These are phyloP conservation scores for Brienomyrus longianalis DNA, from an alignment of 2,113 vertebrate genomes.

Conservation along the genomic window DNA sequence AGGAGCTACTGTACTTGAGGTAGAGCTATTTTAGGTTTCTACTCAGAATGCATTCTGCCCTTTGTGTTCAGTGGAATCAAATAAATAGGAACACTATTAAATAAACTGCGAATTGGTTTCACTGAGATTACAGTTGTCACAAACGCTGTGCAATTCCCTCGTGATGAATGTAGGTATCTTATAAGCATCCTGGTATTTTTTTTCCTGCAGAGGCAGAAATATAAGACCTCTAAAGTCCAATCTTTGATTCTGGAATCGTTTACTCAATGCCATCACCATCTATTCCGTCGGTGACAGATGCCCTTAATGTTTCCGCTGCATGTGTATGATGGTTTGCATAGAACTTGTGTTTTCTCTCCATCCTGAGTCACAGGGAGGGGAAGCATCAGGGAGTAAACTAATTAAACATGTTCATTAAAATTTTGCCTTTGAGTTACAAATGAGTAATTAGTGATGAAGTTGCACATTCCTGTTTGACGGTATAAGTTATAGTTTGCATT, in stretches of 20 bases:
- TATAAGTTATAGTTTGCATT: not conserved
- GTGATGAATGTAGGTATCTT: not conserved
- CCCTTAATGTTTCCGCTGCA: not conserved
- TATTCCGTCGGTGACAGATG: not conserved
- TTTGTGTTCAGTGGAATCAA: not conserved
- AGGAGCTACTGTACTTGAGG: not conserved
- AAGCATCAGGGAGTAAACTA: not conserved
- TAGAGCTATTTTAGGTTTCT: not conserved
- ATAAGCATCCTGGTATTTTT: not conserved
- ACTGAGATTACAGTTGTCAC: not conserved
- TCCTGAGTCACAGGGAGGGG: not conserved
- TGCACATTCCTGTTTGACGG: not conserved
- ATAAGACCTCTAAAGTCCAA: not conserved
- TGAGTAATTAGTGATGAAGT: not conserved
- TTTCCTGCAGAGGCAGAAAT: not conserved
- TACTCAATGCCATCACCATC: not conserved
- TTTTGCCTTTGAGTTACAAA: not conserved
- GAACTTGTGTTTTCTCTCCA: not conserved
- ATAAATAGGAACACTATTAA: not conserved
- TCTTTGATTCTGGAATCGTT: not conserved
- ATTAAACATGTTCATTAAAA: not conserved
- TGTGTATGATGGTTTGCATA: not conserved
- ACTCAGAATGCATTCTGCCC: not conserved
- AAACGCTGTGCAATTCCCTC: not conserved
- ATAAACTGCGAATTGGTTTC: not conserved